A percentile compares a stretch with the other conserved stretches of the same genome.
Conservation (phyloP, 2,888 invertebrate species). For the Imbricaverruca yamaguchii region DNA sequence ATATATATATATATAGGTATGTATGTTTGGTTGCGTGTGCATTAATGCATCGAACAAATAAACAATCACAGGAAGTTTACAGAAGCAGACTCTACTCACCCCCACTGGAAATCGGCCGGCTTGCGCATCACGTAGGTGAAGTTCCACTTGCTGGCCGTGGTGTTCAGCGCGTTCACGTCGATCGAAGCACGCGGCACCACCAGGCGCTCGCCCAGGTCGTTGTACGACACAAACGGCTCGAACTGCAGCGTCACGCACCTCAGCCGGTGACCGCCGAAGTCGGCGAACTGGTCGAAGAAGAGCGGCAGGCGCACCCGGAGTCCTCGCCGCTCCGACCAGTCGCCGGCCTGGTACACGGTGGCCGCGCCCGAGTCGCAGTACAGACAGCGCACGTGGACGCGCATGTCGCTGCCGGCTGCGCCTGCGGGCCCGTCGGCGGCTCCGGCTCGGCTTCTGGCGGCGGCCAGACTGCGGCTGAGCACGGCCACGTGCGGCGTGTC, state of each 20-base stretch:
- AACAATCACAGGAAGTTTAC: no score
- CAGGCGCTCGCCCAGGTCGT: background rate
- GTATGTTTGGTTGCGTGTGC: background rate
- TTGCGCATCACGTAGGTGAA: background rate
- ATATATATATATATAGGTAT: slow-evolving; percentile 15
- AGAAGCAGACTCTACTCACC: background rate
- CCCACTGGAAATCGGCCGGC: background rate
- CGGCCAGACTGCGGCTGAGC: background rate
- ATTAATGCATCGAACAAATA: no score
- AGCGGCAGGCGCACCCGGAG: background rate
- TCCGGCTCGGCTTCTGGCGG: no score
- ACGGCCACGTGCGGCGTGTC: slow-evolving; percentile 3
- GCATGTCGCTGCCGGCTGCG: background rate
- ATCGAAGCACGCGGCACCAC: background rate
- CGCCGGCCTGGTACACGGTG: background rate
- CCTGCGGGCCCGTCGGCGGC: no score
- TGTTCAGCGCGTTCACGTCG: background rate
- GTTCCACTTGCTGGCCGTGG: slow-evolving; percentile 13
- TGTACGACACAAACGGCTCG: background rate
- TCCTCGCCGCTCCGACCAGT: background rate
- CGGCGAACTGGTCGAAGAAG: slow-evolving; percentile 21
- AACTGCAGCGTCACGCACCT: background rate
- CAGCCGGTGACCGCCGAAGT: slow-evolving; percentile 13
- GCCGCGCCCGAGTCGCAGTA: background rate
- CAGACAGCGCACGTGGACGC: background rate